A percentile compares a stretch with the other conserved stretches of the same genome.
Conservation (phyloP, 2,113 vertebrate species). For the Hypomesus transpacificus region DNA sequence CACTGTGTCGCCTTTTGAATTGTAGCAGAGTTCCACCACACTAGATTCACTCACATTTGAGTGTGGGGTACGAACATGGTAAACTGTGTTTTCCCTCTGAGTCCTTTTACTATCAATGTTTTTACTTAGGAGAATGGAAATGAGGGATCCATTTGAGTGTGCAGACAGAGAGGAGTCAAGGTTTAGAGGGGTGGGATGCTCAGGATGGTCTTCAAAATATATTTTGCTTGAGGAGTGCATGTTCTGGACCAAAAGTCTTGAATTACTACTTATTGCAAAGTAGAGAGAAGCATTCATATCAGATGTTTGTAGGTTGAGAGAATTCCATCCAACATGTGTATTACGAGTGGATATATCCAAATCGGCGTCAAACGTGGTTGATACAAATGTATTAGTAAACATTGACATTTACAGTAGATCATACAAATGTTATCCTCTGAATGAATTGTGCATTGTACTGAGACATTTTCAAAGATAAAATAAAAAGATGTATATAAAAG, state of each 20-base stretch:
- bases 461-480: too few species aligned
- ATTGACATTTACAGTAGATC: too few species aligned
- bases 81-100: constrained; percentile 52
- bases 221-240: constrained; percentile 44
- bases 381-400: too few species aligned
- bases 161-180: constrained; percentile 22
- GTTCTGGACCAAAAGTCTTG: constrained; percentile 51
- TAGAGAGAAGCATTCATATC: neutral
- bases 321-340: too few species aligned
- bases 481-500: too few species aligned
- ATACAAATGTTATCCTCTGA: too few species aligned
- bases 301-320: too few species aligned
- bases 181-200: constrained; percentile 50
- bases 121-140: constrained; percentile 62
- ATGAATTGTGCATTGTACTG: too few species aligned
- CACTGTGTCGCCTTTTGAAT: constrained; percentile 28
- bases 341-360: too few species aligned
- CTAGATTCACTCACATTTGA: constrained; percentile 38
- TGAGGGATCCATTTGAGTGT: constrained; percentile 42
- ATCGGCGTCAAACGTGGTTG: too few species aligned
- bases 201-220: constrained; percentile 41
- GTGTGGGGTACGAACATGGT: constrained; percentile 43
- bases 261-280: constrained; percentile 43
- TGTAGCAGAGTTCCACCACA: constrained; percentile 39
- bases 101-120: constrained; percentile 36